phyloP scores from a whole-genome alignment of 2,888 invertebrate genomes.

The Epinotia demarniana region DNA sequence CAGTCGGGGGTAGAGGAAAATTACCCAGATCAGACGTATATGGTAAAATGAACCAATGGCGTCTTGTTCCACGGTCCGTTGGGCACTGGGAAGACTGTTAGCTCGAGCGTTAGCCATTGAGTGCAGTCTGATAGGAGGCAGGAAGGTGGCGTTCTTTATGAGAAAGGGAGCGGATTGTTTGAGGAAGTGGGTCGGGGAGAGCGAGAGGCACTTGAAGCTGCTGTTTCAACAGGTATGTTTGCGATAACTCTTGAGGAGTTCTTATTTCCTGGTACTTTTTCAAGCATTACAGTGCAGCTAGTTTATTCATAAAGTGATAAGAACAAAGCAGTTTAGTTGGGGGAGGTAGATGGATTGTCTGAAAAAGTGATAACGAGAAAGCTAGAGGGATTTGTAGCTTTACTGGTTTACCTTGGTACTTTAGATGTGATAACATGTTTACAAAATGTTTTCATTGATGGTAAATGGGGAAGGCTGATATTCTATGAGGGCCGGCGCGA shows the following conservation, averaged over 20 bases:
- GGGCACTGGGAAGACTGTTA: slow-evolving; percentile 95
- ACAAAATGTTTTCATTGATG: too few species aligned
- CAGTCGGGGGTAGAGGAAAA: slow-evolving; percentile 61
- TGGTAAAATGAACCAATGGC: slow-evolving; percentile 93
- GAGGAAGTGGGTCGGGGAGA: slow-evolving; percentile 98
- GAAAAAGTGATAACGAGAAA: slow-evolving; percentile 98
- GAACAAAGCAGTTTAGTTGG: slow-evolving; percentile 73
- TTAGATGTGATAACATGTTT: too few species aligned
- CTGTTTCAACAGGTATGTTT: slow-evolving; percentile 92
- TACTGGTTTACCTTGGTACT: slow-evolving; percentile 57
- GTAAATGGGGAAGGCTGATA: too few species aligned
- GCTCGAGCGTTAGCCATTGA: slow-evolving; percentile 96
- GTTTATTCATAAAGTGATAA: too few species aligned
- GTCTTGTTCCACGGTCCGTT: slow-evolving; percentile 96
- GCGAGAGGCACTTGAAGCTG: slow-evolving; percentile 93
- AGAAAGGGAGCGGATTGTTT: slow-evolving; percentile 96
- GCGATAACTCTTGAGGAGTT: not conserved
- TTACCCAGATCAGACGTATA: slow-evolving; percentile 88
- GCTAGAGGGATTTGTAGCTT: slow-evolving; percentile 92
- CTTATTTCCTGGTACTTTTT: not conserved
- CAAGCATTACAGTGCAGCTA: too few species aligned
- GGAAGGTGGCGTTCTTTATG: slow-evolving; percentile 95
- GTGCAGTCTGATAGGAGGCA: slow-evolving; percentile 88
- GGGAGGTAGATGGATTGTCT: slow-evolving; percentile 81
- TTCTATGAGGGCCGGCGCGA: too few species aligned